phyloP scores from a whole-genome alignment of 2,113 vertebrate species.

The Sinocyclocheilus anophthalmus region DNA sequence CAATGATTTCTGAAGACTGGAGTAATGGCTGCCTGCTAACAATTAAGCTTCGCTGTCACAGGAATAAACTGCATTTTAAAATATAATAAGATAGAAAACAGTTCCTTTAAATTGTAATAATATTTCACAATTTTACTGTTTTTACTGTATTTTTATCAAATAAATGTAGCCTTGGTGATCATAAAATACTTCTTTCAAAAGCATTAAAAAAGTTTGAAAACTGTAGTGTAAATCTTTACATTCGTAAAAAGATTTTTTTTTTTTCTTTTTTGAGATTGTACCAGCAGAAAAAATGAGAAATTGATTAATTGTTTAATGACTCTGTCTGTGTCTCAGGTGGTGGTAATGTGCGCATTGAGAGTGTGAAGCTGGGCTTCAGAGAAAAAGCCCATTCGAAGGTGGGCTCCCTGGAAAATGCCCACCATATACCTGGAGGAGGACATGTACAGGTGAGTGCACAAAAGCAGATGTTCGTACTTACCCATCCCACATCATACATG shows the following conservation, averaged over 20 bases:
- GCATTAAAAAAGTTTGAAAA: too few relatives aligned
- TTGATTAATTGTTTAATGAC: not conserved
- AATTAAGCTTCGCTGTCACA: not conserved
- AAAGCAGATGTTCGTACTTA: not conserved
- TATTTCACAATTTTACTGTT: not conserved
- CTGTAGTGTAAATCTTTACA: not conserved
- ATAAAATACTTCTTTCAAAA: too few relatives aligned
- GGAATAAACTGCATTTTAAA: not conserved
- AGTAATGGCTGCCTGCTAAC: not conserved
- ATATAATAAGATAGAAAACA: not conserved
- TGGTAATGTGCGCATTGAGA: constrained; percentile 94
- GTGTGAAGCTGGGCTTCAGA: constrained; percentile 97
- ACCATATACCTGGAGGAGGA: constrained; percentile 89
- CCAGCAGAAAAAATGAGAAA: too few relatives aligned
- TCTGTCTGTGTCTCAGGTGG: constrained; percentile 77
- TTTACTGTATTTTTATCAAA: not conserved
- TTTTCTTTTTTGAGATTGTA: not conserved
- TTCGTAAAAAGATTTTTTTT: too few relatives aligned
- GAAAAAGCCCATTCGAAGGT: constrained; percentile 98
- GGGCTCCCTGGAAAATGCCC: constrained; percentile 94
- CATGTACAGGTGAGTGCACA: constrained; percentile 82
- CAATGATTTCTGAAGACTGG: not conserved
- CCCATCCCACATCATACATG: not conserved
- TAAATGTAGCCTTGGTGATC: not conserved
- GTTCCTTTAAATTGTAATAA: not conserved